phyloP scores from a whole-genome alignment of 2,797 vertebrate species.

The Pogoniulus pusillus region DNA sequence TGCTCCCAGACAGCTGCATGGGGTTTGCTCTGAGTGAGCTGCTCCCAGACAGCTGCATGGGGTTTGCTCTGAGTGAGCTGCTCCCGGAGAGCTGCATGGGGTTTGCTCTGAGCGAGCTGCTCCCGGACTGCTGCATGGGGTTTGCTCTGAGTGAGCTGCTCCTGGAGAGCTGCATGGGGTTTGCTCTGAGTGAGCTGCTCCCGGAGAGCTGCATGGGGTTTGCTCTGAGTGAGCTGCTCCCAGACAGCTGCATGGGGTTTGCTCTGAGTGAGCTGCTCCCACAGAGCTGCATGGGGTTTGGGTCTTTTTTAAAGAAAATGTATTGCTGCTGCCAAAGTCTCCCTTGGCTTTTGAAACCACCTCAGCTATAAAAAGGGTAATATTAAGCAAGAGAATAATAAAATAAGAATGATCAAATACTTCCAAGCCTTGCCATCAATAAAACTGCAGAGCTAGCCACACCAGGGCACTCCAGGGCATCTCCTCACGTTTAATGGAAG shows the following conservation, averaged over 20 bases:
- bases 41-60: too few species aligned
- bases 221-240: too few species aligned
- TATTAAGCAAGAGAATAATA: slow-evolving; percentile 33
- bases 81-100: too few species aligned
- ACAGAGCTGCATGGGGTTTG: too few species aligned
- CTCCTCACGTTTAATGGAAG: slow-evolving; percentile 62
- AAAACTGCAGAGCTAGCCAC: slow-evolving; percentile 43
- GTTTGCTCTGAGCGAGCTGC: neutral
- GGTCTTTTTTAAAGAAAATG: too few species aligned
- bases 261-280: too few species aligned
- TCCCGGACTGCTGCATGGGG: neutral
- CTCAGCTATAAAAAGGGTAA: slow-evolving; percentile 23
- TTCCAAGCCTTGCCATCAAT: slow-evolving; percentile 52
- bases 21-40: too few species aligned
- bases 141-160: too few species aligned
- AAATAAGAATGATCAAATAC: slow-evolving; percentile 55
- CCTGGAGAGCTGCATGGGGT: too few species aligned
- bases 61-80: too few species aligned
- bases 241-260: too few species aligned
- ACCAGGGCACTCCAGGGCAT: slow-evolving; percentile 53
- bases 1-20: too few species aligned
- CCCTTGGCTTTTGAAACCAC: slow-evolving; percentile 2
- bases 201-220: neutral
- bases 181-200: neutral
- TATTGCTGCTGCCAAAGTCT: neutral